Percentiles rank a stretch among this genome's conserved stretches.
phyloP scores from a whole-genome alignment of 2,113 vertebrate genomes.

The Oxygymnocypris stewartii region DNA sequence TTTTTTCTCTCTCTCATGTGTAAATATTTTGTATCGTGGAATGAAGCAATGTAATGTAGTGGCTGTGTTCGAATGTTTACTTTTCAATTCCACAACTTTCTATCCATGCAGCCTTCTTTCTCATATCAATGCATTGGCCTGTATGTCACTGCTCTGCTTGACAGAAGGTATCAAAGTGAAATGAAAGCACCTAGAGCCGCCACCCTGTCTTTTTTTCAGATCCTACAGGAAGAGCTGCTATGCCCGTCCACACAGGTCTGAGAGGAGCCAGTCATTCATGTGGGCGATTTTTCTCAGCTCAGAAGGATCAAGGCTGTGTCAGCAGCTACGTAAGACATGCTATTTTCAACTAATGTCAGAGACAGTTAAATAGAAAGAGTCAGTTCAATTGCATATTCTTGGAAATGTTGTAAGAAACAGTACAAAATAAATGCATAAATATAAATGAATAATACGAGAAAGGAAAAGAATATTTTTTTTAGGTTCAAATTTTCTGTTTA shows the following conservation, averaged over 20 bases:
- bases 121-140: conserved; percentile 41
- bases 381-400: conserved; percentile 42
- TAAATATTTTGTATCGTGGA: neutral
- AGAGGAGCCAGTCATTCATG: conserved; percentile 50
- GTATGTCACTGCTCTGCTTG: conserved; percentile 39
- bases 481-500: neutral
- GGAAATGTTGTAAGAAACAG: neutral
- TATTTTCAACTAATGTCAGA: conserved; percentile 73
- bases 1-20: neutral
- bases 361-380: conserved; percentile 49
- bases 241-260: conserved; percentile 40
- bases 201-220: conserved; percentile 46
- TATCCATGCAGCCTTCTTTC: conserved; percentile 21
- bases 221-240: conserved; percentile 41
- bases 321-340: conserved; percentile 67
- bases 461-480: no score
- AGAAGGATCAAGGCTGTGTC: conserved; percentile 69
- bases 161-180: conserved; percentile 42
- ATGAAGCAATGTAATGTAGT: neutral
- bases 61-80: neutral
- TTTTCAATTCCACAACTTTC: neutral
- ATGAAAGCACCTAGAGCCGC: conserved; percentile 41
- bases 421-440: neutral
- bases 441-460: neutral
- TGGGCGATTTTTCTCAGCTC: conserved; percentile 55